phyloP scores from a whole-genome alignment of 2,888 invertebrate species.

The Nysson spinosus region DNA sequence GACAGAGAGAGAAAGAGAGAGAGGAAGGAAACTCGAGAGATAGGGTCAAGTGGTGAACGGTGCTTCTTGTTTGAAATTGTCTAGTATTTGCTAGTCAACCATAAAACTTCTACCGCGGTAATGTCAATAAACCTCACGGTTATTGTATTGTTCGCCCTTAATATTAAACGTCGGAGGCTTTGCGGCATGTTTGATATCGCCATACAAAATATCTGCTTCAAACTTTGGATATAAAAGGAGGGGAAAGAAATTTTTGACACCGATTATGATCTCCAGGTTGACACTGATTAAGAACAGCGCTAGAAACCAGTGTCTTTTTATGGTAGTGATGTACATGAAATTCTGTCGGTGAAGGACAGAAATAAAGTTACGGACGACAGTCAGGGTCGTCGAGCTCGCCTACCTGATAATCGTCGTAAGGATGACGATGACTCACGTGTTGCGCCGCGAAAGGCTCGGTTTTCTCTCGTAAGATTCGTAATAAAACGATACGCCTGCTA shows the following conservation, averaged over 20 bases:
- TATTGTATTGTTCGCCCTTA: slow-evolving; percentile 8
- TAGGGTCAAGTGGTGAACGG: slow-evolving; percentile 32
- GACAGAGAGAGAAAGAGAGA: not conserved
- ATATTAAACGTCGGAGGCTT: not conserved
- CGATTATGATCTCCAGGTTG: slow-evolving; percentile 6
- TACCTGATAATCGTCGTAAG: slow-evolving; percentile 41
- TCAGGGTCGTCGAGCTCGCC: slow-evolving; percentile 50
- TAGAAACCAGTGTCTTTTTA: slow-evolving; percentile 19
- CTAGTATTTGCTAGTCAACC: slow-evolving; percentile 26
- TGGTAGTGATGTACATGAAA: slow-evolving; percentile 31
- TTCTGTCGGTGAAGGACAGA: slow-evolving; percentile 43
- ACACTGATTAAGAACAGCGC: slow-evolving; percentile 11
- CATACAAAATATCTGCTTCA: not conserved
- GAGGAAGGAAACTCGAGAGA: not conserved
- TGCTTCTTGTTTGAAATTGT: slow-evolving; percentile 29
- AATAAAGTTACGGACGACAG: slow-evolving; percentile 41
- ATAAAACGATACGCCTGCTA: slow-evolving; percentile 9
- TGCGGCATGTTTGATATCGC: not conserved
- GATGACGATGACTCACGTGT: slow-evolving; percentile 43
- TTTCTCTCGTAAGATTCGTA: not conserved
- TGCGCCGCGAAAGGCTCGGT: slow-evolving; percentile 5
- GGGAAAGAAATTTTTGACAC: not conserved
- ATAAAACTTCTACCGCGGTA: slow-evolving; percentile 21
- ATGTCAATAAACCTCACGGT: slow-evolving; percentile 26
- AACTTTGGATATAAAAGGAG: not conserved